phyloP scores from a whole-genome alignment of 1,140 invertebrate species.

The Philopotamus ludificatus region DNA sequence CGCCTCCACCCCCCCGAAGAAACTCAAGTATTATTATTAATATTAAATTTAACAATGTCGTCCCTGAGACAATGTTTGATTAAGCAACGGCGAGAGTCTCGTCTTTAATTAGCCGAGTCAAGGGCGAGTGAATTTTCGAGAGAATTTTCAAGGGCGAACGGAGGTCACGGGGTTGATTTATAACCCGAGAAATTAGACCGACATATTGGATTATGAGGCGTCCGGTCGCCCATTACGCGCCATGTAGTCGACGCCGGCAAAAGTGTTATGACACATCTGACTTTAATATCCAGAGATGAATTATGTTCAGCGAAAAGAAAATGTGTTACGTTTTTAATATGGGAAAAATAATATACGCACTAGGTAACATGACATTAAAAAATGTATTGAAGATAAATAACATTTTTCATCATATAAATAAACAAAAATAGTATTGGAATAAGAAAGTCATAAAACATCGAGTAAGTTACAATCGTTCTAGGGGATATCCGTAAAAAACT shows the following conservation, averaged over 20 bases:
- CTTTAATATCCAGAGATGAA: neutral
- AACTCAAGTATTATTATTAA: slow-evolving; percentile 27
- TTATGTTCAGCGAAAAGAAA: neutral
- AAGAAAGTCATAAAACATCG: too few species aligned
- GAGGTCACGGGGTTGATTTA: slow-evolving; percentile 24
- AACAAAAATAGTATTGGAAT: too few species aligned
- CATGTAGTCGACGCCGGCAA: slow-evolving; percentile 8
- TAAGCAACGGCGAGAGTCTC: neutral
- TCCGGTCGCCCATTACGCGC: slow-evolving; percentile 10
- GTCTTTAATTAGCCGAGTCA: neutral
- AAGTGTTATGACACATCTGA: slow-evolving; percentile 1
- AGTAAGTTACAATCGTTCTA: too few species aligned
- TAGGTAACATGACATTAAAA: too few species aligned
- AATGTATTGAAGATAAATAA: too few species aligned
- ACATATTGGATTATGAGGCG: slow-evolving; percentile 33
- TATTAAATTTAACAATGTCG: neutral
- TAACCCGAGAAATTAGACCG: slow-evolving; percentile 28
- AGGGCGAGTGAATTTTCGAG: too few species aligned
- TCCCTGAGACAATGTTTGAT: neutral
- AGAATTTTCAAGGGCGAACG: too few species aligned
- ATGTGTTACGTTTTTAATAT: too few species aligned
- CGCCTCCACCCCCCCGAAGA: slow-evolving; percentile 8
- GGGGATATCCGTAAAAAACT: too few species aligned
- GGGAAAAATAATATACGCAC: too few species aligned
- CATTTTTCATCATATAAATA: too few species aligned